A percentile compares a stretch with the other conserved stretches of the same genome.
Conservation (phyloP, 1,140 invertebrate genomes). For the Druon quercuslanigerum region DNA sequence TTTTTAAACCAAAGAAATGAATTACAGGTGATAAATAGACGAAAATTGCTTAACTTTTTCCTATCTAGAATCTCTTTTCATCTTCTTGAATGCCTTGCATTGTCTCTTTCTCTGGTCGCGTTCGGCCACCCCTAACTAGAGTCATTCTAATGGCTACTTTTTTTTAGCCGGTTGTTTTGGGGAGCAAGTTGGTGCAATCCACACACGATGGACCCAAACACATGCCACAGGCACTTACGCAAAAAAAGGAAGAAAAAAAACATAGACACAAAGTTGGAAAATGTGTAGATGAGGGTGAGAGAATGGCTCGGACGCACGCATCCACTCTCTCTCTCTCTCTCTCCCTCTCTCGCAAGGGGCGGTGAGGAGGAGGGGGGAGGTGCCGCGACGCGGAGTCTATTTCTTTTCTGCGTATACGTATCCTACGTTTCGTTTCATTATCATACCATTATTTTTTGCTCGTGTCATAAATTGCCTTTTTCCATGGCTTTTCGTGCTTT, state of each 20-base stretch:
- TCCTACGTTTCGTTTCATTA: slow-evolving; percentile 66
- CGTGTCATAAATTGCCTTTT: slow-evolving; percentile 67
- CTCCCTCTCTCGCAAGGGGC: slow-evolving; percentile 30
- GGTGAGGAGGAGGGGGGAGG: not conserved
- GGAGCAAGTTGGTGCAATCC: slow-evolving; percentile 56
- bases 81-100: too few species aligned
- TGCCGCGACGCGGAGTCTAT: not conserved
- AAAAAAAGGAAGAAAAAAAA: not conserved
- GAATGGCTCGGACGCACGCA: slow-evolving; percentile 37
- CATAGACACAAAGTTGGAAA: not conserved
- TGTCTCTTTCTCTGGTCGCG: too few species aligned
- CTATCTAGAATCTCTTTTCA: too few species aligned
- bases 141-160: slow-evolving; percentile 2
- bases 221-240: slow-evolving; percentile 36
- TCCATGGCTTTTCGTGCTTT: slow-evolving; percentile 64
- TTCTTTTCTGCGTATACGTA: slow-evolving; percentile 33
- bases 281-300: not conserved
- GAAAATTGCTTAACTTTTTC: too few species aligned
- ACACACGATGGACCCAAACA: slow-evolving; percentile 49
- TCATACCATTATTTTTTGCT: slow-evolving; percentile 68
- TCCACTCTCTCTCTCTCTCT: too few species aligned
- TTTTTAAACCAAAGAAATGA: too few species aligned
- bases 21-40: too few species aligned
- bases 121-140: too few species aligned
- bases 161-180: slow-evolving; percentile 59